Evolutionary conservation across 2,888 invertebrate species (phyloP).

Genomic region (Aleiodes leptofemur): DNA sequence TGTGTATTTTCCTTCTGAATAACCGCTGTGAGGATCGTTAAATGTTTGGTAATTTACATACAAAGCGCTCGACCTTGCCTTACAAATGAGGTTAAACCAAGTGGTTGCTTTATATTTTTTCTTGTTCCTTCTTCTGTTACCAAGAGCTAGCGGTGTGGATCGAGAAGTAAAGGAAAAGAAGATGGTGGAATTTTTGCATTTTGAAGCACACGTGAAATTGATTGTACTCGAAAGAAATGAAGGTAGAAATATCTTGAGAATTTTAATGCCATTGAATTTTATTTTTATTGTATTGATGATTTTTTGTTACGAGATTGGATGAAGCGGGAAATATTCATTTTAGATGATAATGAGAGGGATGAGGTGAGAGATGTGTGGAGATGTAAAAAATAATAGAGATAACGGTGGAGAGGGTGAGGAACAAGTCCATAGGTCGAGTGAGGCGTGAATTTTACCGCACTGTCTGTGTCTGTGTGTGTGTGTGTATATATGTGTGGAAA

Average conservation of each 20-base stretch:
- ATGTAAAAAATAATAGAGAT: slow-evolving; percentile 1
- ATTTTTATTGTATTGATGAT: no score
- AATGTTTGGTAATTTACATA: slow-evolving; percentile 65
- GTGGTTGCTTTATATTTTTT: background rate
- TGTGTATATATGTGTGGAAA: background rate
- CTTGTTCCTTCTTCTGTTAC: no score
- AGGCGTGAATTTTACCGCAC: background rate
- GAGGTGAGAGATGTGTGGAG: slow-evolving; percentile 6
- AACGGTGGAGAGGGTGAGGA: slow-evolving; percentile 11
- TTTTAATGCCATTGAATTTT: no score
- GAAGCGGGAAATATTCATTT: no score
- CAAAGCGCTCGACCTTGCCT: slow-evolving; percentile 60
- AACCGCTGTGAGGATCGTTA: slow-evolving; percentile 61
- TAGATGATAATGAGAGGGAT: slow-evolving; percentile 11
- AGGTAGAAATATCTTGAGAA: no score
- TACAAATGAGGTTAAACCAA: slow-evolving; percentile 41
- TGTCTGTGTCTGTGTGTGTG: background rate
- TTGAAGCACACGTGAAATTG: background rate
- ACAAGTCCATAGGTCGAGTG: slow-evolving; percentile 1
- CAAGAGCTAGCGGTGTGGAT: background rate
- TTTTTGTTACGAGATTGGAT: background rate
- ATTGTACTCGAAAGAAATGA: no score
- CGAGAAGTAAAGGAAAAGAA: slow-evolving; percentile 11
- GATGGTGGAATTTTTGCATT: background rate
- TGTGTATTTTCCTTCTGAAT: slow-evolving; percentile 62